These are phyloP conservation scores for Neelides folsomi DNA, from an alignment of 2,888 invertebrate species.

Conservation along the genomic window DNA sequence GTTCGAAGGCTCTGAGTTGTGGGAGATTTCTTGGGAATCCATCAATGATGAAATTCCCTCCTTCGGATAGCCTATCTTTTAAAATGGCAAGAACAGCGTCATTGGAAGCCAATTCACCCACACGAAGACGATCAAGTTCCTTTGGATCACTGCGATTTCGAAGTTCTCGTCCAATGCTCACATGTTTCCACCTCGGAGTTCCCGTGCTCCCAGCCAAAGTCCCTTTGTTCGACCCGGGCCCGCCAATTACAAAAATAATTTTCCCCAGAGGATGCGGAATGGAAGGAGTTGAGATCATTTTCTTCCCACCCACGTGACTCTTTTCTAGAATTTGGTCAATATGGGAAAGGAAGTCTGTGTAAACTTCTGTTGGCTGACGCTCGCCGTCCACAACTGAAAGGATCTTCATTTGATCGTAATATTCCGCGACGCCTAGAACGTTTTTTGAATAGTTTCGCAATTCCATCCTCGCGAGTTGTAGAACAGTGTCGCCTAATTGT, in stretches of 20 bases:
- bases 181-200: constrained; percentile 56
- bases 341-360: constrained; percentile 67
- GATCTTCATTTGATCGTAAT: constrained; percentile 76
- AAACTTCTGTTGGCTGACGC: constrained; percentile 71
- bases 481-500: constrained; percentile 68
- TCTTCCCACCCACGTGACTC: constrained; percentile 46
- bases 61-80: constrained; percentile 51
- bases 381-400: constrained; percentile 52
- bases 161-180: constrained; percentile 64
- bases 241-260: constrained; percentile 43
- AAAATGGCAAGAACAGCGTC: constrained; percentile 28
- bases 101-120: constrained; percentile 61
- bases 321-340: constrained; percentile 56
- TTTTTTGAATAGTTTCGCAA: constrained; percentile 74
- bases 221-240: constrained; percentile 77
- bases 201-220: constrained; percentile 41
- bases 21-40: constrained; percentile 84
- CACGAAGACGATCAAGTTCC: constrained; percentile 47
- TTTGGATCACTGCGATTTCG: constrained; percentile 54
- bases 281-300: too few relatives aligned
- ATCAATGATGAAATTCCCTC: constrained; percentile 57
- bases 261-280: too few relatives aligned
- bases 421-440: constrained; percentile 73
- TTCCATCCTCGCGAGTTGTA: constrained; percentile 74
- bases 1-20: constrained; percentile 78